Evolutionary conservation across 2,113 vertebrate genomes (phyloP).

Genomic region (Xiphophorus couchianus): DNA sequence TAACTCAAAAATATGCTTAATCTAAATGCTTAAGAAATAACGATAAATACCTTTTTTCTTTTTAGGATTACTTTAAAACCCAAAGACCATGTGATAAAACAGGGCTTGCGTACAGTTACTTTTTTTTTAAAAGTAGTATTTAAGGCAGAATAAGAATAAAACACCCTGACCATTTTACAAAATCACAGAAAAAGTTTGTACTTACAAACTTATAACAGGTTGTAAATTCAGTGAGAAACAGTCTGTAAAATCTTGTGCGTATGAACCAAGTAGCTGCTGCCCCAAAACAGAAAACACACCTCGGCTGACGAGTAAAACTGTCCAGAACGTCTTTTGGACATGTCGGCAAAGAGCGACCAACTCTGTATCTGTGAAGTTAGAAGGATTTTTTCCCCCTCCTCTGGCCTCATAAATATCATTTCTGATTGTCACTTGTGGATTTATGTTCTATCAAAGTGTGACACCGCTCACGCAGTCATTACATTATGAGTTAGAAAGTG

Average conservation of each 20-base stretch:
- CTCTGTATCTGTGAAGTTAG: not conserved
- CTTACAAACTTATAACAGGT: not conserved
- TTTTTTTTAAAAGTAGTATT: too few relatives aligned
- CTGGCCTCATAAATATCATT: not conserved
- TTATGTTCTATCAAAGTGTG: too few relatives aligned
- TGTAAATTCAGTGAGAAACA: not conserved
- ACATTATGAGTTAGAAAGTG: not conserved
- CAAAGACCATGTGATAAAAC: not conserved
- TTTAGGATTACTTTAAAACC: not conserved
- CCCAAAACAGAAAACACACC: not conserved
- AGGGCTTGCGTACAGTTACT: not conserved
- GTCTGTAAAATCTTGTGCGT: not conserved
- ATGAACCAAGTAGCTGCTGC: not conserved
- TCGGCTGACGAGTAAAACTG: not conserved
- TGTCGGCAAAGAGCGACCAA: not conserved
- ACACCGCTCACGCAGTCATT: not conserved
- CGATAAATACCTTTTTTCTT: not conserved
- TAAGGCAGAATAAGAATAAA: too few relatives aligned
- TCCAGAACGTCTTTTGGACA: not conserved
- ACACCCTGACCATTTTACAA: too few relatives aligned
- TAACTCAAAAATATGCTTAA: too few relatives aligned
- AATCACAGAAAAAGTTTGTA: too few relatives aligned
- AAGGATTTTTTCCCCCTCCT: not conserved
- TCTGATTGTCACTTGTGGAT: not conserved
- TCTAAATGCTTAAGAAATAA: too few relatives aligned